phyloP scores from a whole-genome alignment of 2,113 vertebrate species.

The Ammodytes marinus region DNA sequence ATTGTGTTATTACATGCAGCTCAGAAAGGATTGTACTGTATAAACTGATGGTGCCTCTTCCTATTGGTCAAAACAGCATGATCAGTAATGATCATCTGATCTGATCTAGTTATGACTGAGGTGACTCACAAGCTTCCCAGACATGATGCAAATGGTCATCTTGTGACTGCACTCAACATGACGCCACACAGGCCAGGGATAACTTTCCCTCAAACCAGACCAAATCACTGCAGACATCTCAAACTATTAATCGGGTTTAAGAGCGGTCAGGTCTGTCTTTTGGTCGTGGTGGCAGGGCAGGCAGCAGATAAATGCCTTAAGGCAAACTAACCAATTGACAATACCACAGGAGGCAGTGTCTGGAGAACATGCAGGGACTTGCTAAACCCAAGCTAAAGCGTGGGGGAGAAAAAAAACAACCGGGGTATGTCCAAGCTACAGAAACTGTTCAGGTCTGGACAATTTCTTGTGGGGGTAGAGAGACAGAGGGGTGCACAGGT shows the following conservation, averaged over 20 bases:
- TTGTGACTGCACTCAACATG: background rate
- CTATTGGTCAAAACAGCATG: background rate
- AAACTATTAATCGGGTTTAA: slow-evolving; percentile 28
- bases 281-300: background rate
- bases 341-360: slow-evolving; percentile 61
- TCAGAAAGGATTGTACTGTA: background rate
- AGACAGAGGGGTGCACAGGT: background rate
- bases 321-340: slow-evolving; percentile 42
- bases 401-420: slow-evolving; percentile 24
- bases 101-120: background rate
- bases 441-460: slow-evolving; percentile 15
- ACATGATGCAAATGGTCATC: background rate
- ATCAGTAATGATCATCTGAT: background rate
- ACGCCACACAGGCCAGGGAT: too few species aligned
- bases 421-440: slow-evolving; percentile 46
- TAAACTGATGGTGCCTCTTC: slow-evolving; percentile 32
- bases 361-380: slow-evolving; percentile 57
- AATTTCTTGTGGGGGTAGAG: background rate
- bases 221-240: slow-evolving; percentile 15
- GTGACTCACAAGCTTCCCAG: background rate
- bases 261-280: slow-evolving; percentile 22
- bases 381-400: slow-evolving; percentile 45
- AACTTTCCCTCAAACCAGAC: background rate
- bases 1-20: background rate
- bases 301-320: slow-evolving; percentile 44